Percentiles rank a stretch among this genome's conserved stretches.
Conservation (phyloP, 2,888 invertebrate genomes). For the Noctua janthina region DNA sequence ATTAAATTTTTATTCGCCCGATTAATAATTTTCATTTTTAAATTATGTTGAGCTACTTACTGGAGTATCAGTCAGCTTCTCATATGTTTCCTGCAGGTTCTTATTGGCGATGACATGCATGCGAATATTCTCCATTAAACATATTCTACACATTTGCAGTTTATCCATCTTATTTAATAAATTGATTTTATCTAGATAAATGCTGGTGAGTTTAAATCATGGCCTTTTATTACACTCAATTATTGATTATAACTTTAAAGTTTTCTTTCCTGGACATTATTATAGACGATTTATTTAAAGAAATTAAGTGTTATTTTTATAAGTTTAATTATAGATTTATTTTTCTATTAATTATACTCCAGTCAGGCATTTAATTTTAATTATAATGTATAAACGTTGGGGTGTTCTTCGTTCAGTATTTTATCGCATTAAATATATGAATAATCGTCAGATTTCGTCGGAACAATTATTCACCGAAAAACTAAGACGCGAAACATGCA, state of each 20-base stretch:
- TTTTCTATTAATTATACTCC: not conserved
- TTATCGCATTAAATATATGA: not conserved
- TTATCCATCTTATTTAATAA: constrained; percentile 44
- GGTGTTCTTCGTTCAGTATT: not conserved
- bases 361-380: not conserved
- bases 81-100: constrained; percentile 74
- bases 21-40: not conserved
- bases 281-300: not conserved
- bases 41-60: constrained; percentile 64
- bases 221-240: not conserved
- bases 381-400: not conserved
- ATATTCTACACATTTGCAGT: constrained; percentile 71
- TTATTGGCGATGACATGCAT: constrained; percentile 69
- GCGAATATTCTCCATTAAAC: constrained; percentile 69
- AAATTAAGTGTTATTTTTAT: not conserved
- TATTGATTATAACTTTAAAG: not conserved
- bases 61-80: constrained; percentile 72
- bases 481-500: not conserved
- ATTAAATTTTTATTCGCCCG: too few relatives aligned
- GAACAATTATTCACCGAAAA: not conserved
- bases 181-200: not conserved
- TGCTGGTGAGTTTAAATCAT: not conserved
- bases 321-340: not conserved
- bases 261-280: too few relatives aligned
- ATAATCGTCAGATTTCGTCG: not conserved